Evolutionary conservation across 2,797 vertebrate species (phyloP).

Genomic region (Neomorphus geoffroyi): DNA sequence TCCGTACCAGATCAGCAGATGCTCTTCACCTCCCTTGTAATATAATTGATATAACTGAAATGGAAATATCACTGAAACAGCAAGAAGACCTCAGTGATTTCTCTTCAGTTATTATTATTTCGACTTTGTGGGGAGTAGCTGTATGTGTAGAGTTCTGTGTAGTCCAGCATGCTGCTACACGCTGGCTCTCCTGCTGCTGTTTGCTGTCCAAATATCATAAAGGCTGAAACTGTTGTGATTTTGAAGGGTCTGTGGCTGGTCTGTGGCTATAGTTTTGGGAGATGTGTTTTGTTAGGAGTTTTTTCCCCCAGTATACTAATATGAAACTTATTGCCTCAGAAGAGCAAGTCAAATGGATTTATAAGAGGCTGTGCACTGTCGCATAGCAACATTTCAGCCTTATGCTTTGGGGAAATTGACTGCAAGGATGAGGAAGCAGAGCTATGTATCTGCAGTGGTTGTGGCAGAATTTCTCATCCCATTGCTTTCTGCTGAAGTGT

Average conservation of each 20-base stretch:
- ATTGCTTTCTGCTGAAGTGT: neutral
- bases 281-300: neutral
- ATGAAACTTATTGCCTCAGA: neutral
- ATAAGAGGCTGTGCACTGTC: neutral
- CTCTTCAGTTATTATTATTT: neutral
- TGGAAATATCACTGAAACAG: neutral
- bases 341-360: neutral
- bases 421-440: slow-evolving; percentile 32
- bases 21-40: neutral
- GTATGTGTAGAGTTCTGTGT: neutral
- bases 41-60: rapidly evolving
- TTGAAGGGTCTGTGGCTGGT: neutral
- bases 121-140: neutral
- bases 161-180: neutral
- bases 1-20: neutral
- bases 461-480: slow-evolving; percentile 20
- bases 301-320: neutral
- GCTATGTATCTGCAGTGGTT: neutral
- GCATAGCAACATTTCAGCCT: neutral
- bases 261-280: neutral
- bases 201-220: neutral
- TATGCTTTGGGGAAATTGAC: slow-evolving; percentile 9
- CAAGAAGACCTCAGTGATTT: neutral
- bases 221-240: neutral
- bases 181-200: neutral